These are phyloP conservation scores for Hippocampus zosterae DNA, from an alignment of 2,113 vertebrate species.

Conservation along the genomic window DNA sequence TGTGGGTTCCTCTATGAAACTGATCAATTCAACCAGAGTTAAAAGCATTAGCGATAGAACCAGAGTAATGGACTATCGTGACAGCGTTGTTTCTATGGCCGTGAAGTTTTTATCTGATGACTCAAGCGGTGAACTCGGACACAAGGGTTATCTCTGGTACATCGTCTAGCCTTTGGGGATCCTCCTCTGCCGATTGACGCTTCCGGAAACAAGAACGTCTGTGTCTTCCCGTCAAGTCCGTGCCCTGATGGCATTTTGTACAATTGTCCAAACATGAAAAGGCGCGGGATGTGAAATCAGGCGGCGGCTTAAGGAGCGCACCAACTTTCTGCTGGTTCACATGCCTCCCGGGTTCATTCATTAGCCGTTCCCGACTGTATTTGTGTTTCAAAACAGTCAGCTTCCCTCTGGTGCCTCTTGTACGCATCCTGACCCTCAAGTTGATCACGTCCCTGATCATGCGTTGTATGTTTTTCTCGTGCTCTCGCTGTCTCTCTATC, in stretches of 20 bases:
- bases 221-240: constrained; percentile 6
- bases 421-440: constrained; percentile 27
- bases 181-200: constrained; percentile 19
- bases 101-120: constrained; percentile 11
- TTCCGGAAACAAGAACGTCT: constrained; percentile 22
- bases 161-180: constrained; percentile 28
- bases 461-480: neutral
- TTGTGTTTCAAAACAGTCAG: constrained; percentile 25
- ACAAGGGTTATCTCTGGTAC: constrained; percentile 21
- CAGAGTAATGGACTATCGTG: neutral
- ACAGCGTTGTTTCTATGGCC: neutral
- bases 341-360: constrained; percentile 19
- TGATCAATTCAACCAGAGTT: too few species aligned
- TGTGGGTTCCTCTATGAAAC: too few species aligned
- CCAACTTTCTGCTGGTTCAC: constrained; percentile 14
- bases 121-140: constrained; percentile 9
- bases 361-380: constrained; percentile 37
- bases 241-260: constrained; percentile 9
- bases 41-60: too few species aligned
- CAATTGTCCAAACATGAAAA: constrained; percentile 2
- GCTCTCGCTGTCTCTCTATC: neutral
- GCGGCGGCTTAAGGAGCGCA: constrained; percentile 9
- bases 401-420: constrained; percentile 4
- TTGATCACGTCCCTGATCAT: constrained; percentile 13
- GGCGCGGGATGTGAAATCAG: constrained; percentile 19